Conservation (phyloP, 2,797 vertebrate genomes). For the Limnodromus scolopaceus region DNA sequence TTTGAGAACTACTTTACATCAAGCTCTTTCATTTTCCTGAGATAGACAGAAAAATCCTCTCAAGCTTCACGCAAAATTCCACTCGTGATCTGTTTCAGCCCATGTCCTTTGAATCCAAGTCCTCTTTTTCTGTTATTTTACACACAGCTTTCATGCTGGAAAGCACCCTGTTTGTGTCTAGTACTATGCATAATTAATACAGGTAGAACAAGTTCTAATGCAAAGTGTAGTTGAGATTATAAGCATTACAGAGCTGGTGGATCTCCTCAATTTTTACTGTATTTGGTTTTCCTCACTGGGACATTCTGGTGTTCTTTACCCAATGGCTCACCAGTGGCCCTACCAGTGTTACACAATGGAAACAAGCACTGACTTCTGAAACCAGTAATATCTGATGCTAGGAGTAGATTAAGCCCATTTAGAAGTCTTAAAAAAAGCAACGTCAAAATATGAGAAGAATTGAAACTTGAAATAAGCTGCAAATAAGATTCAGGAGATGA, state of each 20-base stretch:
- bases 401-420: not conserved
- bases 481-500: not conserved
- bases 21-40: not conserved
- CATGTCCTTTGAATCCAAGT: not conserved
- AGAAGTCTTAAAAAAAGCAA: not conserved
- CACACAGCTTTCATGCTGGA: not conserved
- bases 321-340: not conserved
- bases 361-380: not conserved
- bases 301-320: not conserved
- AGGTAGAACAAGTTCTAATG: conserved; percentile 36
- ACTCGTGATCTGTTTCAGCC: not conserved
- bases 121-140: conserved; percentile 35
- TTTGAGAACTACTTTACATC: not conserved
- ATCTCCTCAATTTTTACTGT: not conserved
- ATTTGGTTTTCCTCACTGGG: not conserved
- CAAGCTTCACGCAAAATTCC: conserved; percentile 11
- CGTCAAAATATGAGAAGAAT: not conserved
- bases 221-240: not conserved
- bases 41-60: not conserved
- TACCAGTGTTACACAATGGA: conserved; percentile 1
- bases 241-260: not conserved
- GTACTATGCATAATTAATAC: conserved; percentile 8
- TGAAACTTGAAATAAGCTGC: not conserved
- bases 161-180: not conserved
- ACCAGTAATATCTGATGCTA: not conserved